Evolutionary conservation across 1,140 invertebrate genomes (phyloP), one percentile per base, ranked within the genome.

Genomic region (Ladona fulva): DNA sequence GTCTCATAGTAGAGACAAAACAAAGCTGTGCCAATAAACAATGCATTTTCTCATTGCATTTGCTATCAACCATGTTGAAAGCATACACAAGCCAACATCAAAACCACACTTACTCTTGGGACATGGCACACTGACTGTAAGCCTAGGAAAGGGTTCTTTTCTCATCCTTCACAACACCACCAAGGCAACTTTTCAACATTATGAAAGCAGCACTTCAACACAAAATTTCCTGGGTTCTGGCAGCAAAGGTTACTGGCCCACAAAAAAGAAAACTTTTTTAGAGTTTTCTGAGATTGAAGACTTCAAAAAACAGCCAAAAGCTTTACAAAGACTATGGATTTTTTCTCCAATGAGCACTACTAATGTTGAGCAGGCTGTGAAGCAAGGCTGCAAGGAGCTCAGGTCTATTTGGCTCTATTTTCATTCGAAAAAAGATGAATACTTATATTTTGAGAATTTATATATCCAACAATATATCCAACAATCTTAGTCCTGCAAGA

Each of bases 241-340:
- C 52, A 66, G 52, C 52, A 66, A 66, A 66, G 52, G n/a, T 66
- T 66, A 66, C 52, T 22, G n/a, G 52, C n/a, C 52, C 52, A 66
- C 52, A 66, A 66, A 66, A 3, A 66, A 66, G 52, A 66, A 66
- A 66, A 66, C 52, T 66, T 66, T 66, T 1, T 22, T 6, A 66
- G 5, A 66, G 52, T 66, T 66, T 66, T 66, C 52, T 22, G 52
- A 66, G 52, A 66, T 37, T 66, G 52, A 66, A 66, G 3, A 66
- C 52, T 66, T 66, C 52, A 66, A 66, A 37, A 37, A 66, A 66
- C 52, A 66, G 52, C 52, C 52, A 66, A 66, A 66, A 66, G 52
- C 52, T 66, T 37, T 66, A 66, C 52, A 66, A 66, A 66, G 52
- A 66, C 52, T 66, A 66, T 66, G 52, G 52, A 66, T 66, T 66